Evolutionary conservation across 2,113 vertebrate genomes (phyloP).

Genomic region (Laterallus jamaicensis): DNA sequence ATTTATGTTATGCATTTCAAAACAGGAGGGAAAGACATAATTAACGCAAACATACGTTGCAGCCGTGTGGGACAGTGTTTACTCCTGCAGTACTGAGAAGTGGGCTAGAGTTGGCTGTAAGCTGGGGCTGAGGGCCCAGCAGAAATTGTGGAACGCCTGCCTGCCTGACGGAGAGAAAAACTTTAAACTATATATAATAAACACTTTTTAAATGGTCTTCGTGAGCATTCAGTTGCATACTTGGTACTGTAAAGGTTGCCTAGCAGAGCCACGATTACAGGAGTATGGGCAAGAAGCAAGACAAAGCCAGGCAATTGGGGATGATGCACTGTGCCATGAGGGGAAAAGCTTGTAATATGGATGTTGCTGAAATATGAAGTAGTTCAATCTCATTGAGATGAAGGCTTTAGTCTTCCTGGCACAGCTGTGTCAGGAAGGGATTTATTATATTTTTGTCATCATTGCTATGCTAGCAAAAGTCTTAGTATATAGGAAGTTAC

Average conservation of each 20-base stretch:
- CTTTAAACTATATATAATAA: not conserved
- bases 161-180: not conserved
- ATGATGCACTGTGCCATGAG: not conserved
- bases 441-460: constrained; percentile 5
- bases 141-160: not conserved
- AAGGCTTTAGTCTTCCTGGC: constrained; percentile 7
- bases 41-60: not conserved
- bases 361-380: constrained; percentile 2
- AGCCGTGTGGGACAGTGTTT: not conserved
- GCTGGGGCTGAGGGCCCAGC: not conserved
- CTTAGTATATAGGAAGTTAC: not conserved
- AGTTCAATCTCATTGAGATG: not conserved
- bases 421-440: not conserved
- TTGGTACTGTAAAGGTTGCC: not conserved
- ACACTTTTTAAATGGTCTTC: not conserved
- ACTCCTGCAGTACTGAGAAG: not conserved
- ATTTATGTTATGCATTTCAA: not conserved
- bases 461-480: not conserved
- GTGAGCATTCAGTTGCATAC: not conserved
- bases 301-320: not conserved
- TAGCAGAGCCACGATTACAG: not conserved
- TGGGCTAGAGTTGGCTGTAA: not conserved
- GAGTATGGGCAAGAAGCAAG: not conserved
- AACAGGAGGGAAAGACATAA: not conserved
- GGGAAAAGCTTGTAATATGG: not conserved